These are phyloP conservation scores for Poecile montanus DNA, from an alignment of 2,797 vertebrate species.

Conservation along the genomic window DNA sequence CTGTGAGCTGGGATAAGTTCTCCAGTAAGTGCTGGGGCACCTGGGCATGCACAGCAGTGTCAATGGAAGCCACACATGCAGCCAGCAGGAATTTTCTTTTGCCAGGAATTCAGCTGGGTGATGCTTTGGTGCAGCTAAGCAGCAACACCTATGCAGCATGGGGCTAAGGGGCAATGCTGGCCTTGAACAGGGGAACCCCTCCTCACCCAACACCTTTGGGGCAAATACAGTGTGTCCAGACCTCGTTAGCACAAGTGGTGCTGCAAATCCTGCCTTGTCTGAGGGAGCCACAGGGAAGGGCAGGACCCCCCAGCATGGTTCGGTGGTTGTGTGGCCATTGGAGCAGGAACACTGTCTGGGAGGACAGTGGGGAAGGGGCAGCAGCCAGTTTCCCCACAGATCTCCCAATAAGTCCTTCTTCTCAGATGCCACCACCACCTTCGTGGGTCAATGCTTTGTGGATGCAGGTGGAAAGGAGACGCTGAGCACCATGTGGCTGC, in stretches of 20 bases:
- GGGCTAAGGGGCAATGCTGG: neutral
- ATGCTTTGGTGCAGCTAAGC: neutral
- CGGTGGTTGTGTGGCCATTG: fast-evolving
- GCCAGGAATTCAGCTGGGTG: neutral
- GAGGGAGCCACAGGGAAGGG: neutral
- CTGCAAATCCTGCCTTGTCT: neutral
- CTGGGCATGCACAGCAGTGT: fast-evolving
- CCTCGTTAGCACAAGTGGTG: fast-evolving
- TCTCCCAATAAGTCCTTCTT: fast-evolving
- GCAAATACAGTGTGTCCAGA: fast-evolving
- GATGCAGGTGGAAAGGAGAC: slow-evolving; percentile 8
- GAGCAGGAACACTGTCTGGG: fast-evolving
- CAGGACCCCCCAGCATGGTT: fast-evolving
- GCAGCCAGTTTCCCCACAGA: fast-evolving
- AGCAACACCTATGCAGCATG: fast-evolving
- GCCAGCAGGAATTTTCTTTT: neutral
- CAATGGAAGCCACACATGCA: fast-evolving
- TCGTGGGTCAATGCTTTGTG: slow-evolving; percentile 29
- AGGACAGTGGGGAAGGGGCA: too few species aligned
- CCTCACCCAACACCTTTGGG: neutral
- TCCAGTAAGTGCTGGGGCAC: slow-evolving; percentile 33
- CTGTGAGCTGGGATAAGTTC: slow-evolving; percentile 31
- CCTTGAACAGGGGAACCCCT: fast-evolving
- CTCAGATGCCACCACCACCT: slow-evolving; percentile 32
- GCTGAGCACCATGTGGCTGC: slow-evolving; percentile 33